Evolutionary conservation across 2,797 vertebrate genomes (phyloP).

Genomic region (Epinephelus awoara): DNA sequence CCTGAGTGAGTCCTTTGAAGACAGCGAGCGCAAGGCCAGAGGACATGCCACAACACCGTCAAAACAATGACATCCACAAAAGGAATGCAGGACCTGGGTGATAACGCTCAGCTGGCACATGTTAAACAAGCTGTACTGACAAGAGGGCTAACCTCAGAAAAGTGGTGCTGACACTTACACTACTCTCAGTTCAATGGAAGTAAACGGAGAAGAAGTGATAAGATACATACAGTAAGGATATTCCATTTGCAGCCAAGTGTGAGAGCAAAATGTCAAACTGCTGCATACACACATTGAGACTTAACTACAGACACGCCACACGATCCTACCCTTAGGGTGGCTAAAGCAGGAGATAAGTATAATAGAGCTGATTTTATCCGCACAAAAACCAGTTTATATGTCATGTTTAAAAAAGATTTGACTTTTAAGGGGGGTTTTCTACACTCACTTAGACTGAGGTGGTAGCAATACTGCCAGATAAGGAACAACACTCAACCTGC

Average conservation of each 20-base stretch:
- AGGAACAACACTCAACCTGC: conserved; percentile 5
- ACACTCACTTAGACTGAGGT: background rate
- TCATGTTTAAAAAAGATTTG: background rate
- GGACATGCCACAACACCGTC: conserved; percentile 73
- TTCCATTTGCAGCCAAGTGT: conserved; percentile 36
- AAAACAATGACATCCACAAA: conserved; percentile 74
- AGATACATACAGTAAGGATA: conserved; percentile 2
- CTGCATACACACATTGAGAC: conserved; percentile 19
- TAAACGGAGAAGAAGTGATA: conserved; percentile 20
- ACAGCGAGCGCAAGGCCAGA: conserved; percentile 61
- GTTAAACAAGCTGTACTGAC: conserved; percentile 77
- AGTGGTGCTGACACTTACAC: conserved; percentile 19
- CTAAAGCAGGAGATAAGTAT: background rate
- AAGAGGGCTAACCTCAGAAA: conserved; percentile 49
- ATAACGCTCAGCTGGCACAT: conserved; percentile 74
- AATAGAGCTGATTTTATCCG: conserved; percentile 1
- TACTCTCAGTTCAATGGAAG: conserved; percentile 34
- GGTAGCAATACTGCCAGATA: conserved; percentile 3
- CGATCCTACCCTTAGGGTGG: conserved; percentile 10
- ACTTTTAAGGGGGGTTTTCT: background rate
- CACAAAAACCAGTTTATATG: conserved; percentile 3
- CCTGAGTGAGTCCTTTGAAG: conserved; percentile 69
- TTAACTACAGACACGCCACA: conserved; percentile 24
- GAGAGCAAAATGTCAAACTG: conserved; percentile 46
- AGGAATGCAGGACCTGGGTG: conserved; percentile 79